Conservation (phyloP, 1,140 invertebrate genomes). For the Musca domestica region DNA sequence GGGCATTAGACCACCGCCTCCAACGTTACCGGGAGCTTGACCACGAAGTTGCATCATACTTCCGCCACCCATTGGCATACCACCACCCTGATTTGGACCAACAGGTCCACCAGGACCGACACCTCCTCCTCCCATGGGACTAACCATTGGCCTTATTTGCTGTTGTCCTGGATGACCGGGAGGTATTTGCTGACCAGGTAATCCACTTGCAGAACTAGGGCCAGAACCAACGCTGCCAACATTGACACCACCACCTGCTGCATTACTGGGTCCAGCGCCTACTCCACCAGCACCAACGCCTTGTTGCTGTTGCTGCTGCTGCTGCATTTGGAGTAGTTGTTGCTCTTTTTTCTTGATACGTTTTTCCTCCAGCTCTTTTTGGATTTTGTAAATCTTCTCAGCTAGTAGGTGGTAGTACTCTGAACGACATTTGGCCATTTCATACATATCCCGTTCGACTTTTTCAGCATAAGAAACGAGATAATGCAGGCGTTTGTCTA, state of each 20-base stretch:
- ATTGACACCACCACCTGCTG: not conserved
- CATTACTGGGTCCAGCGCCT: conserved; percentile 25
- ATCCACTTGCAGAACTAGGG: conserved; percentile 22
- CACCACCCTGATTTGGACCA: conserved; percentile 14
- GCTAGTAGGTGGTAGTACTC: conserved; percentile 98
- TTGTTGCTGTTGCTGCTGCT: conserved; percentile 54
- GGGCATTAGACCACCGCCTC: conserved; percentile 34
- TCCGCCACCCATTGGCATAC: conserved; percentile 28
- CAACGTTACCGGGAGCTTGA: conserved; percentile 35
- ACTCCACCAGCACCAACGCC: conserved; percentile 12
- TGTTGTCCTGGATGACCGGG: conserved; percentile 46
- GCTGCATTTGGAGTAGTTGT: conserved; percentile 62
- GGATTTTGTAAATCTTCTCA: conserved; percentile 99
- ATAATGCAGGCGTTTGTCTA: conserved; percentile 96
- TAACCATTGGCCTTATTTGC: conserved; percentile 52
- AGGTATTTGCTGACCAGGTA: conserved; percentile 22
- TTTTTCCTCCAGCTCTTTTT: conserved; percentile 93
- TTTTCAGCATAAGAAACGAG: conserved; percentile 96
- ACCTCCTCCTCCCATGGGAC: conserved; percentile 39
- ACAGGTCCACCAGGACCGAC: conserved; percentile 24
- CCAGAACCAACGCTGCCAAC: conserved; percentile 1
- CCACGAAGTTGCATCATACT: conserved; percentile 38
- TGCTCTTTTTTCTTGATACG: conserved; percentile 83
- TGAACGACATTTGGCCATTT: conserved; percentile 93
- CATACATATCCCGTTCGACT: conserved; percentile 99